phyloP scores from a whole-genome alignment of 2,113 vertebrate species.

The Calyptomena viridis region DNA sequence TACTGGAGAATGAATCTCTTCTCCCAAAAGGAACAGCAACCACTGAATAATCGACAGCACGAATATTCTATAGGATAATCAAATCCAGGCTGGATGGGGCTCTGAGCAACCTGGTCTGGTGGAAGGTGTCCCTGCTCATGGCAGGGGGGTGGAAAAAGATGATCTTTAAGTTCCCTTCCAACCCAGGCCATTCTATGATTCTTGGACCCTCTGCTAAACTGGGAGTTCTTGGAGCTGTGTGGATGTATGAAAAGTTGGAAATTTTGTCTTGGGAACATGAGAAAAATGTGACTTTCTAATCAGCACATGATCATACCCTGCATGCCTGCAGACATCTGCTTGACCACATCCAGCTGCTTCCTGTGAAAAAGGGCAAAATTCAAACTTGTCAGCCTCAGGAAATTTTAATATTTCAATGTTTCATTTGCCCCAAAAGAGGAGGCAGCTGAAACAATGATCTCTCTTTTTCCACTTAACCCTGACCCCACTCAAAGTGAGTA shows the following conservation, averaged over 20 bases:
- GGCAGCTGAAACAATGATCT: neutral
- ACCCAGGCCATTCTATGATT: neutral
- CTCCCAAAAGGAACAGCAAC: neutral
- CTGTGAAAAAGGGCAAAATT: neutral
- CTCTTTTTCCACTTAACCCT: neutral
- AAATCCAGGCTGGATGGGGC: neutral
- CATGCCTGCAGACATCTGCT: constrained; percentile 16
- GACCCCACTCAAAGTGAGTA: neutral
- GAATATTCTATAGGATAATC: neutral
- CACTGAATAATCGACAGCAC: neutral
- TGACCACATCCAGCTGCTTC: neutral
- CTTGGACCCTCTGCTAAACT: neutral
- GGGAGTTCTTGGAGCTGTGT: neutral
- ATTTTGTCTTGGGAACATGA: neutral
- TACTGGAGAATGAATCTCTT: neutral
- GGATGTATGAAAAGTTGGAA: neutral
- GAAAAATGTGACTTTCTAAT: constrained; percentile 40
- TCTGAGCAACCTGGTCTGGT: neutral
- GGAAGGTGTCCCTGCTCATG: neutral
- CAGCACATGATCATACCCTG: neutral
- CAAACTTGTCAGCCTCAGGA: neutral
- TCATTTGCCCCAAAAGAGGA: neutral
- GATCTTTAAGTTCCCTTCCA: neutral
- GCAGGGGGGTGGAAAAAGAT: neutral
- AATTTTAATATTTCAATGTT: neutral